Percentiles rank a stretch among this genome's conserved stretches.
These are phyloP conservation scores for Athripsodes cinereus DNA, from an alignment of 2,888 invertebrate genomes.

Conservation along the genomic window DNA sequence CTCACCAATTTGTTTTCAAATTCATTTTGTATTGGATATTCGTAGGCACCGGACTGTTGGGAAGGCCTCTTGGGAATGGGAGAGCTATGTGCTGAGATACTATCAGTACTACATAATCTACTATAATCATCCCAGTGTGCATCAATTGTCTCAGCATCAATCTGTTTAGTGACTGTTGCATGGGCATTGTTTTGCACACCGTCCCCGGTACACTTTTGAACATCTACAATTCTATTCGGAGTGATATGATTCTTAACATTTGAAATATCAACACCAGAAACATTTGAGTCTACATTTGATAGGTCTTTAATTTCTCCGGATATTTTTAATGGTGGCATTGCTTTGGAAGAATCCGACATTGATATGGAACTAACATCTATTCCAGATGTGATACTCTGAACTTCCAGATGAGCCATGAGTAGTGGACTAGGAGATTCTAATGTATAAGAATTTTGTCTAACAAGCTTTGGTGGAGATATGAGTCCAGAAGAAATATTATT, in stretches of 20 bases:
- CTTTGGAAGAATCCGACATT: slow-evolving; percentile 43
- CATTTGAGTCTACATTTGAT: background rate
- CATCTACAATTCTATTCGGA: too few species aligned
- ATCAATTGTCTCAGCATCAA: background rate
- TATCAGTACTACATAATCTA: background rate
- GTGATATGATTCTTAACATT: background rate
- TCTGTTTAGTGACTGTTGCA: background rate
- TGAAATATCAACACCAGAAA: background rate
- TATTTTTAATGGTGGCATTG: background rate
- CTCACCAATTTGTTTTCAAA: slow-evolving; percentile 20
- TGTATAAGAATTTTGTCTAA: slow-evolving; percentile 73
- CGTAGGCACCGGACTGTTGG: background rate
- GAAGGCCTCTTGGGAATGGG: background rate
- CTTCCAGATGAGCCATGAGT: slow-evolving; percentile 58
- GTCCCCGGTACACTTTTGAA: background rate
- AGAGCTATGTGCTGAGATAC: background rate
- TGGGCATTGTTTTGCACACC: too few species aligned
- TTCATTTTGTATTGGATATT: slow-evolving; percentile 24
- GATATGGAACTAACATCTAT: slow-evolving; percentile 46
- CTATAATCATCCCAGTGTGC: background rate
- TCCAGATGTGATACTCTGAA: slow-evolving; percentile 44
- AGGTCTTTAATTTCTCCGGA: background rate
- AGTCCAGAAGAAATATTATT: slow-evolving; percentile 41
- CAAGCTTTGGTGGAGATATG: slow-evolving; percentile 39
- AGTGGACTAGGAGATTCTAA: slow-evolving; percentile 71